Conservation (phyloP, 2,113 vertebrate genomes). For the Tragelaphus imberbis region DNA sequence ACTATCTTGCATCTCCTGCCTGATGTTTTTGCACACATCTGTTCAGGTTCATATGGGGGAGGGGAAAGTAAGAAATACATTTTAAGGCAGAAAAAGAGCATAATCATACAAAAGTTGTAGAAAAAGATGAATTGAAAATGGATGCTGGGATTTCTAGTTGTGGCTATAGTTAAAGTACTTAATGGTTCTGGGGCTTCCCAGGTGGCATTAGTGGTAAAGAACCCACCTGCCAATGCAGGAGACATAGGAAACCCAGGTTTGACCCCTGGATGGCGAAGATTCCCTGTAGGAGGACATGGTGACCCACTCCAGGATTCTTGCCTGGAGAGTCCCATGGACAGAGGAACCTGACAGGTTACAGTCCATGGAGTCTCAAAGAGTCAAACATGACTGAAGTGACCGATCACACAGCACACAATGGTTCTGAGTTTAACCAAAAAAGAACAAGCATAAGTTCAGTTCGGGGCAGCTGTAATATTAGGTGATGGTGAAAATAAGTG, state of each 20-base stretch:
- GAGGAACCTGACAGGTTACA: background rate
- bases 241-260: background rate
- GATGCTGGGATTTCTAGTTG: background rate
- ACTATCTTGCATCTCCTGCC: background rate
- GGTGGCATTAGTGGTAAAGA: background rate
- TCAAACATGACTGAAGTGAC: background rate
- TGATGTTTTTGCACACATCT: background rate
- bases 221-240: background rate
- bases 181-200: background rate
- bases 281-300: background rate
- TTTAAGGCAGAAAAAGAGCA: background rate
- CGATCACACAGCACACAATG: background rate
- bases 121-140: background rate
- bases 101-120: background rate
- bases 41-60: fast-evolving
- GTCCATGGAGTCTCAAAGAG: background rate
- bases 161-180: background rate
- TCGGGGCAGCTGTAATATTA: background rate
- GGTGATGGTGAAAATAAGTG: background rate
- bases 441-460: background rate
- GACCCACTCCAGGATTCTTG: background rate
- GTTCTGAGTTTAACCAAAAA: background rate
- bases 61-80: background rate
- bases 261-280: background rate
- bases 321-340: background rate